Percentiles rank a stretch among this genome's conserved stretches.
These are phyloP conservation scores for Choristoneura fumiferana DNA, from an alignment of 1,140 invertebrate genomes.

Conservation along the genomic window DNA sequence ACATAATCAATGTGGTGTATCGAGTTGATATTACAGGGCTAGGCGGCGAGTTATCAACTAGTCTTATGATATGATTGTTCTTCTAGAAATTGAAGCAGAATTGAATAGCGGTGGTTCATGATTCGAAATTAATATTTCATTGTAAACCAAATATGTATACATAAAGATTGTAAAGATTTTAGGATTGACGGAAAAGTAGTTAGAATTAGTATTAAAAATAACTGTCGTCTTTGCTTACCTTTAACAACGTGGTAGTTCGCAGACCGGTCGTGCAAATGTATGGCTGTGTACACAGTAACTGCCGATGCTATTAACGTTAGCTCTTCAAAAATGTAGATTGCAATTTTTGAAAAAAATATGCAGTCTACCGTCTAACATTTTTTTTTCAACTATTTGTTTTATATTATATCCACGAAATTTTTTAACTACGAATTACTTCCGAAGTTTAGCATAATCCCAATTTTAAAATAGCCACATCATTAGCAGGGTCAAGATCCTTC, in stretches of 20 bases:
- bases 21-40: conserved; percentile 29
- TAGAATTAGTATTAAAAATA: conserved; percentile 45
- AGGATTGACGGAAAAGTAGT: conserved; percentile 30
- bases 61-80: conserved; percentile 32
- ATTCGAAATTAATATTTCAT: conserved; percentile 28
- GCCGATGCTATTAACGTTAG: too few relatives aligned
- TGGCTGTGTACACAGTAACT: too few relatives aligned
- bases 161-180: conserved; percentile 32
- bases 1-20: conserved; percentile 35
- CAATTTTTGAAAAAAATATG: too few relatives aligned
- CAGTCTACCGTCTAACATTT: too few relatives aligned
- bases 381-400: too few relatives aligned
- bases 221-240: conserved; percentile 14
- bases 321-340: too few relatives aligned
- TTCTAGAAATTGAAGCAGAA: neutral
- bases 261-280: neutral
- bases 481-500: too few relatives aligned
- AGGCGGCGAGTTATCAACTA: conserved; percentile 40
- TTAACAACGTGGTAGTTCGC: neutral
- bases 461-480: too few relatives aligned
- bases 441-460: too few relatives aligned
- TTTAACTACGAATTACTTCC: too few relatives aligned
- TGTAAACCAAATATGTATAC: conserved; percentile 53
- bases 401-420: too few relatives aligned
- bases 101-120: conserved; percentile 30